These are phyloP conservation scores for Coregonus sp. DNA, from an alignment of 2,797 vertebrate genomes.

Conservation along the genomic window DNA sequence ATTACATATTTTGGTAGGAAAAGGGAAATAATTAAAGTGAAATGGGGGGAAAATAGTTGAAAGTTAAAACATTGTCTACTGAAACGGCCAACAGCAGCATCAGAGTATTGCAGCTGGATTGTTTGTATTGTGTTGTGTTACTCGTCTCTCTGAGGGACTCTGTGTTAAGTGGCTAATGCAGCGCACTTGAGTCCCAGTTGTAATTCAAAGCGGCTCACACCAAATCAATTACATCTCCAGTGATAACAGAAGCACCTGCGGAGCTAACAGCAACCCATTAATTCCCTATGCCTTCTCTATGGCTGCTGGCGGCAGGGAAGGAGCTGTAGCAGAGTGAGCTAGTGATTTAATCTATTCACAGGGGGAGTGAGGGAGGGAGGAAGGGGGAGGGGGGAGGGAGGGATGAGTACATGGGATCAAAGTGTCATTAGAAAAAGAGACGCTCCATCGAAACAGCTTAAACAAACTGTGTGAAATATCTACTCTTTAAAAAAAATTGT, in stretches of 20 bases:
- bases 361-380: constrained; percentile 2
- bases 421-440: constrained; percentile 44
- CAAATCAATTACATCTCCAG: constrained; percentile 73
- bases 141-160: constrained; percentile 36
- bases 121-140: constrained; percentile 38
- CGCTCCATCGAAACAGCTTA: constrained; percentile 23
- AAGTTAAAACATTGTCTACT: background rate
- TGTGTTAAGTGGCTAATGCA: constrained; percentile 66
- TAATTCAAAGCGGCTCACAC: constrained; percentile 64
- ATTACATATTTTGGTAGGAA: background rate
- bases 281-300: background rate
- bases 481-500: constrained; percentile 12
- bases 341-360: constrained; percentile 48
- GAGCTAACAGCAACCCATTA: constrained; percentile 55
- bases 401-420: constrained; percentile 39
- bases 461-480: constrained; percentile 4
- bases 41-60: background rate
- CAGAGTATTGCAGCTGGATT: constrained; percentile 33
- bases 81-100: background rate
- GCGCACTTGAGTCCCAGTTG: constrained; percentile 54
- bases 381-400: constrained; percentile 20
- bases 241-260: constrained; percentile 66
- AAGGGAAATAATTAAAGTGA: background rate
- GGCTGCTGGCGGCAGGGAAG: constrained; percentile 12
- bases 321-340: constrained; percentile 45